phyloP scores from a whole-genome alignment of 2,888 invertebrate genomes.

The Molanna angustata region DNA sequence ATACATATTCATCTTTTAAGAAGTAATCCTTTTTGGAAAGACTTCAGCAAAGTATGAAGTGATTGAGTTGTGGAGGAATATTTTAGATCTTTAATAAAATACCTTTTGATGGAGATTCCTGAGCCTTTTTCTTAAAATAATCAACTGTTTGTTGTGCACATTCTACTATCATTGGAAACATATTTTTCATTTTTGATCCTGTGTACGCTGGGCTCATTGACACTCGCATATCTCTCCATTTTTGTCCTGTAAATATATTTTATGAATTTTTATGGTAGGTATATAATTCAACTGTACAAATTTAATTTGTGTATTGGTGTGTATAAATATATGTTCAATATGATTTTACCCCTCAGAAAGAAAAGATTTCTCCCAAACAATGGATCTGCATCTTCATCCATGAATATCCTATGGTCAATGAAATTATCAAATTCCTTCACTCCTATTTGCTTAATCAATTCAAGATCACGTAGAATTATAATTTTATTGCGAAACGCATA shows the following conservation, averaged over 20 bases:
- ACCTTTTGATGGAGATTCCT: slow-evolving; percentile 34
- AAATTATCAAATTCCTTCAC: slow-evolving; percentile 40
- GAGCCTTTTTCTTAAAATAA: slow-evolving; percentile 35
- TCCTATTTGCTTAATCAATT: slow-evolving; percentile 38
- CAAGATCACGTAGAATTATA: slow-evolving; percentile 38
- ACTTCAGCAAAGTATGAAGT: no score
- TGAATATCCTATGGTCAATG: slow-evolving; percentile 36
- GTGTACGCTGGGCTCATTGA: slow-evolving; percentile 39
- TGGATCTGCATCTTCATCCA: slow-evolving; percentile 38
- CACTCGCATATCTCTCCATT: slow-evolving; percentile 39
- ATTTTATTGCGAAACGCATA: slow-evolving; percentile 37
- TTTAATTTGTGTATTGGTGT: no score
- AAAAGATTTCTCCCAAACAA: slow-evolving; percentile 39
- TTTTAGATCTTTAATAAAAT: no score
- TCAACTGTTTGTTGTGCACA: slow-evolving; percentile 36
- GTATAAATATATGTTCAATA: slow-evolving; percentile 1
- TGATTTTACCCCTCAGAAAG: slow-evolving; percentile 35
- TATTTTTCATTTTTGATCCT: slow-evolving; percentile 38
- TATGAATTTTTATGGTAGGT: no score
- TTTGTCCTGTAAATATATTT: slow-evolving; percentile 29
- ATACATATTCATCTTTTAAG: no score
- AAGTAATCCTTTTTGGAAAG: no score
- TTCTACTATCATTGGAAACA: slow-evolving; percentile 37
- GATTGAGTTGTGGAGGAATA: no score
- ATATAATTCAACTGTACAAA: no score